A percentile compares a stretch with the other conserved stretches of the same genome.
Evolutionary conservation across 2,888 invertebrate genomes (phyloP).

Genomic region (Oligia latruncula): DNA sequence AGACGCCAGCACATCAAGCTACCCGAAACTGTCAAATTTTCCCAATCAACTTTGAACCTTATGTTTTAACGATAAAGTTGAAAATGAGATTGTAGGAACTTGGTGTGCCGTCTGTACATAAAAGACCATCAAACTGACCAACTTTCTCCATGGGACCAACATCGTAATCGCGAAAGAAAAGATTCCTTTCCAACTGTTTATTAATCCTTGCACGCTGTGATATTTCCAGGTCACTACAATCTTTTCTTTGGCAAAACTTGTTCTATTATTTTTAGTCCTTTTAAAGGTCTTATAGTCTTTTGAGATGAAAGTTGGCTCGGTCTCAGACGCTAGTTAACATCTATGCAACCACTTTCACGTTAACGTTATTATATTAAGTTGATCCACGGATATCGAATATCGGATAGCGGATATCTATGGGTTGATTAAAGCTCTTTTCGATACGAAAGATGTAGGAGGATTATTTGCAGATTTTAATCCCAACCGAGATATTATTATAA

Average conservation of each 20-base stretch:
- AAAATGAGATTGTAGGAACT: too few species aligned
- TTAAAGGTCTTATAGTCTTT: neutral
- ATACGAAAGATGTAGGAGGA: neutral
- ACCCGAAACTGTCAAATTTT: too few species aligned
- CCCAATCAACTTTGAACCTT: too few species aligned
- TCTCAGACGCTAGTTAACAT: neutral
- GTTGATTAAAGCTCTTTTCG: conserved; percentile 1
- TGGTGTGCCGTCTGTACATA: neutral
- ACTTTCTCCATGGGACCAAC: neutral
- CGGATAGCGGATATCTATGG: too few species aligned
- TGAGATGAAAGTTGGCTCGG: conserved; percentile 19
- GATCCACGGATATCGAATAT: neutral
- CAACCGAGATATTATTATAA: neutral
- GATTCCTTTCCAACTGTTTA: neutral
- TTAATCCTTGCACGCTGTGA: neutral
- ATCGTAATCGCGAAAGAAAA: neutral
- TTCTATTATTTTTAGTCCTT: neutral
- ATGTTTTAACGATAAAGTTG: too few species aligned
- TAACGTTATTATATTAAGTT: neutral
- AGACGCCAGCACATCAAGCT: too few species aligned
- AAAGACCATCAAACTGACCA: neutral
- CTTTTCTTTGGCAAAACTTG: neutral
- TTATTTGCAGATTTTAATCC: neutral
- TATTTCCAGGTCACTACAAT: neutral
- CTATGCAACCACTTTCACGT: conserved; percentile 20